Percentiles rank a stretch among this genome's conserved stretches.
Conservation (phyloP, 2,797 vertebrate genomes). For the Urocyon cinereoargenteus region DNA sequence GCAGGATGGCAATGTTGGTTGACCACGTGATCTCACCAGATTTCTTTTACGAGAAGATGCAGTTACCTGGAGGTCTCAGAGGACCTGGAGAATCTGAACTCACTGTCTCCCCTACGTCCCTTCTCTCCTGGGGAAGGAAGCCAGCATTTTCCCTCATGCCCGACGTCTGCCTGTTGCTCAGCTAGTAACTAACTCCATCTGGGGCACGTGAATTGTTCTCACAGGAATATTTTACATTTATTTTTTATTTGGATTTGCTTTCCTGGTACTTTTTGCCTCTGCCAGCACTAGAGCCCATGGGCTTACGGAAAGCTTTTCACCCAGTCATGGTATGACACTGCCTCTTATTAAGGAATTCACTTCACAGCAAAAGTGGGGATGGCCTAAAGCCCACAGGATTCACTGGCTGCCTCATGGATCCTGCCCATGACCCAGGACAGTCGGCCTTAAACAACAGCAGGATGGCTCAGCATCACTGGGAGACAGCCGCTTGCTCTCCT, state of each 20-base stretch:
- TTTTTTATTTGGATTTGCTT: neutral
- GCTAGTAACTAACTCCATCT: neutral
- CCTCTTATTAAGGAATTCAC: neutral
- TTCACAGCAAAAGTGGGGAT: neutral
- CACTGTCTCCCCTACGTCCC: neutral
- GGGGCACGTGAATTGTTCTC: neutral
- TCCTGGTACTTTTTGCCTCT: neutral
- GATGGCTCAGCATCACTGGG: neutral
- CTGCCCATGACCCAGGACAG: neutral
- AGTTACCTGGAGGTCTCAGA: neutral
- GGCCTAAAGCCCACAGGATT: neutral
- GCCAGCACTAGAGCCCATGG: neutral
- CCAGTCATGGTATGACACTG: neutral
- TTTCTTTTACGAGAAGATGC: neutral
- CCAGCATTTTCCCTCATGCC: neutral
- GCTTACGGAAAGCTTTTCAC: neutral
- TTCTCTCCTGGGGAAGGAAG: neutral
- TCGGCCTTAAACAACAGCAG: neutral
- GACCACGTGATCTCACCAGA: neutral
- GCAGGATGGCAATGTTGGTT: neutral
- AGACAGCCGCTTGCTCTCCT: neutral
- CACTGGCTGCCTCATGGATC: neutral
- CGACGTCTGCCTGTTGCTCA: neutral
- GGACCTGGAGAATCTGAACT: neutral
- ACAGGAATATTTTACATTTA: neutral